Conservation (phyloP, 2,113 vertebrate genomes). For the Fukomys damarensis region DNA sequence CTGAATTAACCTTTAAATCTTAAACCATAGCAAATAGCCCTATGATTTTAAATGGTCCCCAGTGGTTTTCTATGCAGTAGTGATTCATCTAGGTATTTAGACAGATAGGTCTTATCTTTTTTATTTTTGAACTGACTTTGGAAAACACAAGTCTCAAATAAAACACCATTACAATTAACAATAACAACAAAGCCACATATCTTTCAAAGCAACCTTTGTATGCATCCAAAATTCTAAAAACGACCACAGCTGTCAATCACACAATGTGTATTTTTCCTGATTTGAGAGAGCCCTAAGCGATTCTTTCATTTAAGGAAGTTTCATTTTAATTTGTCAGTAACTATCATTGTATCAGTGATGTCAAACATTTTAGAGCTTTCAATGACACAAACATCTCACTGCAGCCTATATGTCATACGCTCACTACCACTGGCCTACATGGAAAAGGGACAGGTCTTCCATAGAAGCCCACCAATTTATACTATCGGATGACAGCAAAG, state of each 20-base stretch:
- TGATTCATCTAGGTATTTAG: background rate
- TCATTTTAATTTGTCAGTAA: background rate
- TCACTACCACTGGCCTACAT: background rate
- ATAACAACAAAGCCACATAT: background rate
- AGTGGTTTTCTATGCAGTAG: background rate
- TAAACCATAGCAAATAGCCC: background rate
- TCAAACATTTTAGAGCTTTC: background rate
- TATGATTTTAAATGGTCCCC: background rate
- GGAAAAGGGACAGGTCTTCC: background rate
- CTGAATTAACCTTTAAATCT: constrained; percentile 2
- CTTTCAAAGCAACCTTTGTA: background rate
- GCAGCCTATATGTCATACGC: background rate
- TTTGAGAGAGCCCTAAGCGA: background rate
- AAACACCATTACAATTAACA: background rate
- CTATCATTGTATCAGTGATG: background rate
- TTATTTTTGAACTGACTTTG: background rate
- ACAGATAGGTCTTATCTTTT: background rate
- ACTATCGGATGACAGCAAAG: background rate
- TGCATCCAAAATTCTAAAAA: background rate
- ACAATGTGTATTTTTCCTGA: background rate
- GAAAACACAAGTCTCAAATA: background rate
- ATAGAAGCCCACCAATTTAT: background rate
- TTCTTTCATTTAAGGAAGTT: background rate
- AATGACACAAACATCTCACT: background rate
- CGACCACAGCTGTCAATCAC: background rate